phyloP scores from a whole-genome alignment of 92 coral and sea anemone species.

The Epizoanthus fatuus region DNA sequence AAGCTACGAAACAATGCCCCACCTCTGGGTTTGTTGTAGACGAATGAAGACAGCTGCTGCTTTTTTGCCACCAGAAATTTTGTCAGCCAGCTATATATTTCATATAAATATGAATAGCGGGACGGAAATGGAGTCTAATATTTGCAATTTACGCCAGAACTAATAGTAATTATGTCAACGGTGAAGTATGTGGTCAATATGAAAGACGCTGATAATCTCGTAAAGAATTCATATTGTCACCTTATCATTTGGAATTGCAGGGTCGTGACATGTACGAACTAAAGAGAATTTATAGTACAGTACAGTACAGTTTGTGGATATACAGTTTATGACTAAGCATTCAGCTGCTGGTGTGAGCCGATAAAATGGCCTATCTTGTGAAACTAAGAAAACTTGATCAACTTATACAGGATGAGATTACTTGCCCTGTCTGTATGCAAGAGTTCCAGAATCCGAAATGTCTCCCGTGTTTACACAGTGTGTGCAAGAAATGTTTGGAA shows the following conservation, averaged over 20 bases:
- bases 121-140: not conserved
- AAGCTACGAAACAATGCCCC: too few relatives aligned
- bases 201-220: not conserved
- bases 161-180: conserved; percentile 9
- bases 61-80: too few relatives aligned
- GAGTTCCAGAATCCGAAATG: conserved; percentile 31
- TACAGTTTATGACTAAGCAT: not conserved
- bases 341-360: not conserved
- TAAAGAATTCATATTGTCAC: conserved; percentile 10
- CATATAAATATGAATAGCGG: not conserved
- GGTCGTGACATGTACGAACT: conserved; percentile 4
- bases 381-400: conserved; percentile 30
- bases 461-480: conserved; percentile 37
- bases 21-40: too few relatives aligned
- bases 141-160: conserved; percentile 1
- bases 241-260: conserved; percentile 9
- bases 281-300: not conserved
- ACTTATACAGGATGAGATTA: conserved; percentile 15
- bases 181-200: not conserved
- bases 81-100: too few relatives aligned
- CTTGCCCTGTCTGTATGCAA: conserved; percentile 28
- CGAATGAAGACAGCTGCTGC: too few relatives aligned
- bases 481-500: conserved; percentile 16
- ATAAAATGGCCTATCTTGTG: conserved; percentile 20
- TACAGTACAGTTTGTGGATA: not conserved